These are phyloP conservation scores for Zaprionus gabonicus DNA, from an alignment of 1,140 invertebrate genomes.

Conservation along the genomic window DNA sequence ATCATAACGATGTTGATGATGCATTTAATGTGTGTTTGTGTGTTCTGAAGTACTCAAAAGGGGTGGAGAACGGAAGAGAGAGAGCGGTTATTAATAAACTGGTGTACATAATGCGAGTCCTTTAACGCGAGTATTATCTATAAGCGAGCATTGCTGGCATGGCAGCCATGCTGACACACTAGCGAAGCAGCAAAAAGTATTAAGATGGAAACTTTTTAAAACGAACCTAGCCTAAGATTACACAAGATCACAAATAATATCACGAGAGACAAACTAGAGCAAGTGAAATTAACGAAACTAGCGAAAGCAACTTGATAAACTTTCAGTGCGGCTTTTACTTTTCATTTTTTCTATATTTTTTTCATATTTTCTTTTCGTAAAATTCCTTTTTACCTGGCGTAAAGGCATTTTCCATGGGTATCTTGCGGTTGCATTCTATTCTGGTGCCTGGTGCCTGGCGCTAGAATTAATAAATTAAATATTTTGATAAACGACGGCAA, in stretches of 20 bases:
- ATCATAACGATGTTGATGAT: conserved; percentile 43
- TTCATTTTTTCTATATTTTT: conserved; percentile 2
- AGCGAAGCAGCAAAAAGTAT: conserved; percentile 59
- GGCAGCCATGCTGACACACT: conserved; percentile 36
- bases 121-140: conserved; percentile 76
- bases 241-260: conserved; percentile 13
- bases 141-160: conserved; percentile 45
- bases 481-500: conserved; percentile 18
- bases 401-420: conserved; percentile 3
- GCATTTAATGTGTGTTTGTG: conserved; percentile 71
- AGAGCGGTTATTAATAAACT: conserved; percentile 45
- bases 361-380: neutral
- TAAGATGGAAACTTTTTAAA: conserved; percentile 66
- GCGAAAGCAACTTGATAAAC: conserved; percentile 11
- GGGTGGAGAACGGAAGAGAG: conserved; percentile 16
- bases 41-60: conserved; percentile 35
- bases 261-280: conserved; percentile 11
- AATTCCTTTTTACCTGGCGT: conserved; percentile 1
- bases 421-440: conserved; percentile 2
- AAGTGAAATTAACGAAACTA: conserved; percentile 15
- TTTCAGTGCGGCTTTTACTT: neutral
- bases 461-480: conserved; percentile 24
- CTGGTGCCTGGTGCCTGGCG: conserved; percentile 1
- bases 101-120: conserved; percentile 72
- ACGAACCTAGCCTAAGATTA: conserved; percentile 32